Evolutionary conservation across 2,113 vertebrate genomes (phyloP).

Genomic region (Grallaria varia): DNA sequence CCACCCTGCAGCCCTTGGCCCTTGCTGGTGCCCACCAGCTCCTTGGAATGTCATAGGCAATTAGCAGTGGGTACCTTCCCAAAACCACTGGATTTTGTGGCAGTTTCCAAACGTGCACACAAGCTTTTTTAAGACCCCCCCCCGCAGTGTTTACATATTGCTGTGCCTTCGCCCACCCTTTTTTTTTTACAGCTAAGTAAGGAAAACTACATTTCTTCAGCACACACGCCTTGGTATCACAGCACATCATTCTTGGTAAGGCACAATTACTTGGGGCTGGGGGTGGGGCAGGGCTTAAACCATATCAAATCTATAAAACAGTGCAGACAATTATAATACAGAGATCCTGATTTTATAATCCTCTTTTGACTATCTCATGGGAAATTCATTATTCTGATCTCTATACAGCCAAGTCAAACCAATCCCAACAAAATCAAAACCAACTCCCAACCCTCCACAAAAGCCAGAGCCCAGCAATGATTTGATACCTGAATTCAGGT

Average conservation of each 20-base stretch:
- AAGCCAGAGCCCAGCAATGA: neutral
- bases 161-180: neutral
- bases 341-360: slow-evolving; percentile 23
- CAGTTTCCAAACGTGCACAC: neutral
- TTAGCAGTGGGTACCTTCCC: rapidly evolving
- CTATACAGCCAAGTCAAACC: neutral
- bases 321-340: neutral
- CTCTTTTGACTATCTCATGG: neutral
- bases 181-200: neutral
- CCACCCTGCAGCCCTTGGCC: rapidly evolving
- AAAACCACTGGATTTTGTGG: rapidly evolving
- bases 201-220: neutral
- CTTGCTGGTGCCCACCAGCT: rapidly evolving
- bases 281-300: neutral
- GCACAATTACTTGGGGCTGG: neutral
- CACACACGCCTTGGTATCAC: rapidly evolving
- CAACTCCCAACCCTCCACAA: neutral
- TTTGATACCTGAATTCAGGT: neutral
- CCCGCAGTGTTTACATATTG: neutral
- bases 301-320: neutral
- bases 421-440: neutral
- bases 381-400: neutral
- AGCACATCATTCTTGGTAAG: neutral
- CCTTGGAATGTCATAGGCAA: neutral
- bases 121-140: neutral